phyloP scores from a whole-genome alignment of 2,113 vertebrate genomes.

The Labeo catla region DNA sequence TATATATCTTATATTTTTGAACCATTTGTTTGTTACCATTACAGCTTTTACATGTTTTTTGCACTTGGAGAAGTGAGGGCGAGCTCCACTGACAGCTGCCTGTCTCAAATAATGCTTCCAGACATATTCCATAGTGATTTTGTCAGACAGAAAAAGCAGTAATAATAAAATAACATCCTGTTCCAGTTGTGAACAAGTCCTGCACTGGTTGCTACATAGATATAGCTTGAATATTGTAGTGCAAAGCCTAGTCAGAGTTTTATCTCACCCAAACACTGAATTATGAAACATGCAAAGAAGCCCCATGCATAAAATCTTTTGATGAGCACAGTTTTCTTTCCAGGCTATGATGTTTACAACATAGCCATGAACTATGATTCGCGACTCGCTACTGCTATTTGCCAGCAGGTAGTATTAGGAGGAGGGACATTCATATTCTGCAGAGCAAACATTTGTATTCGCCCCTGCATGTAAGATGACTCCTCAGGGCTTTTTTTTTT shows the following conservation, averaged over 20 bases:
- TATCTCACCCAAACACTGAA: neutral
- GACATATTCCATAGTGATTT: neutral
- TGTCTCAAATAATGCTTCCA: neutral
- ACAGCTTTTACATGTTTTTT: neutral
- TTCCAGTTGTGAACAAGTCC: neutral
- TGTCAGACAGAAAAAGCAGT: neutral
- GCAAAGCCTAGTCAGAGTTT: neutral
- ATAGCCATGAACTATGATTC: neutral
- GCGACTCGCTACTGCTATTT: neutral
- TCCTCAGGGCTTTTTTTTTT: neutral
- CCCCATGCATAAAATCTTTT: neutral
- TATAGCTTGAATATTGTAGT: neutral
- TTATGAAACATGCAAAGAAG: neutral
- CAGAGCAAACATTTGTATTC: neutral
- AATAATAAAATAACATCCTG: neutral
- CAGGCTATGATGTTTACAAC: conserved; percentile 5
- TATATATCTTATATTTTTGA: neutral
- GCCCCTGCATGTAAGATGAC: neutral
- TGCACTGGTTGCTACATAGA: neutral
- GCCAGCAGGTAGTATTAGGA: neutral
- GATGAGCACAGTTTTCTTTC: conserved; percentile 16
- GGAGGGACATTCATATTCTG: neutral
- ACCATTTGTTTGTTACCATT: neutral
- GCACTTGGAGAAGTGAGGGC: neutral
- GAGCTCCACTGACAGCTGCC: neutral